Evolutionary conservation across 2,113 vertebrate species (phyloP).

Genomic region (Amphiprion ocellaris): DNA sequence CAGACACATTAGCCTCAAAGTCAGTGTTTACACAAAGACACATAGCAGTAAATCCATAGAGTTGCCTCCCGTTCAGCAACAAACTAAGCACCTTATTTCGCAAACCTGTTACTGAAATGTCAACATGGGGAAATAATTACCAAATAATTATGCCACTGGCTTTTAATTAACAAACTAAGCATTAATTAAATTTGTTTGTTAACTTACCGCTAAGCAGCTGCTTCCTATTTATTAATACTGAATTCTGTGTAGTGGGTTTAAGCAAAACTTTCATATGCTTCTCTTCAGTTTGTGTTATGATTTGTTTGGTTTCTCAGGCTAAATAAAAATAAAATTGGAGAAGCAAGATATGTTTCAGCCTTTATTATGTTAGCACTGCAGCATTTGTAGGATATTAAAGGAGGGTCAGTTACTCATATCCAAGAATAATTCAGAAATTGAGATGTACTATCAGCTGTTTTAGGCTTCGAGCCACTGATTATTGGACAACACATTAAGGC

Average conservation of each 20-base stretch:
- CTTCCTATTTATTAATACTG: slow-evolving; percentile 32
- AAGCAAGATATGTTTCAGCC: not conserved
- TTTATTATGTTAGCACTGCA: slow-evolving; percentile 7
- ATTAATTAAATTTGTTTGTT: slow-evolving; percentile 62
- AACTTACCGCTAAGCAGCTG: slow-evolving; percentile 52
- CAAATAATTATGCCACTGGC: slow-evolving; percentile 50
- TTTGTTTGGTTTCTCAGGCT: slow-evolving; percentile 3
- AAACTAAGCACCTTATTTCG: slow-evolving; percentile 27
- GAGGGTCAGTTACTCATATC: not conserved
- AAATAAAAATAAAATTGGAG: not conserved
- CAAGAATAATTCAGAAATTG: slow-evolving; percentile 27
- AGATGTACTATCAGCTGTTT: slow-evolving; percentile 33
- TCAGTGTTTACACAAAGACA: slow-evolving; percentile 41
- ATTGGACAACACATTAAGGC: slow-evolving; percentile 42
- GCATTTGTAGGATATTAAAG: slow-evolving; percentile 22
- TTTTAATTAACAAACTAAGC: slow-evolving; percentile 64
- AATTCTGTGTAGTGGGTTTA: slow-evolving; percentile 14
- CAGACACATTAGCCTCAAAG: slow-evolving; percentile 49
- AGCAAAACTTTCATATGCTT: slow-evolving; percentile 21
- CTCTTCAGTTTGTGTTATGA: not conserved
- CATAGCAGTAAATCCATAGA: slow-evolving; percentile 7
- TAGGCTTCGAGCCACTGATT: slow-evolving; percentile 30
- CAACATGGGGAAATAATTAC: slow-evolving; percentile 55
- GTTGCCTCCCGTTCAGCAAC: slow-evolving; percentile 13
- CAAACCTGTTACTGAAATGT: slow-evolving; percentile 52